phyloP scores from a whole-genome alignment of 2,888 invertebrate genomes.

The Proisotoma minuta region DNA sequence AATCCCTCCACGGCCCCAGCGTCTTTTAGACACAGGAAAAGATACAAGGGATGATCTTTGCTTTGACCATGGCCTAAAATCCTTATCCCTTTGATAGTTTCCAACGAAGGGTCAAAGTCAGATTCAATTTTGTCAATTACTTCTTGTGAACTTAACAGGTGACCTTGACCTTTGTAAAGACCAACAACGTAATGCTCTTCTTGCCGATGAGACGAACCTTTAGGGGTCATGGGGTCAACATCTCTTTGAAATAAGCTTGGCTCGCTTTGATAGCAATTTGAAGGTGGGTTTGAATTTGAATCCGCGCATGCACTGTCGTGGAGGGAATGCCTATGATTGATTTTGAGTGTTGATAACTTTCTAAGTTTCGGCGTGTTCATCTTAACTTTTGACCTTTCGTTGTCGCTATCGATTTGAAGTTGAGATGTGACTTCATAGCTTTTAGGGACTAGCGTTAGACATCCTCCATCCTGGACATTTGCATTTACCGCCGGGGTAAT shows the following conservation, averaged over 20 bases:
- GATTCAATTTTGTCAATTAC: constrained; percentile 51
- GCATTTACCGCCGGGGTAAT: constrained; percentile 47
- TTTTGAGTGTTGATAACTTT: no score
- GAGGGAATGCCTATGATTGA: no score
- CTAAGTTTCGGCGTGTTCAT: background rate
- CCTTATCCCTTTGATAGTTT: constrained; percentile 50
- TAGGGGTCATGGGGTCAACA: no score
- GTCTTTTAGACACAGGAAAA: constrained; percentile 50
- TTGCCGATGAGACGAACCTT: no score
- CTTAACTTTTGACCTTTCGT: background rate
- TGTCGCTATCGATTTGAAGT: constrained; percentile 15
- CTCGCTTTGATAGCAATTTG: background rate
- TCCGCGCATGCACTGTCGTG: no score
- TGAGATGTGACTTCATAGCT: constrained; percentile 42
- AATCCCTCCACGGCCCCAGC: constrained; percentile 48
- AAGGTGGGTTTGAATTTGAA: no score
- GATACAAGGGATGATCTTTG: no score
- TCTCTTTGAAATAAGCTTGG: no score
- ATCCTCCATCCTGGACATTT: constrained; percentile 33
- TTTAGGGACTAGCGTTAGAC: constrained; percentile 39
- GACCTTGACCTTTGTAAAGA: no score
- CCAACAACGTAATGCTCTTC: no score
- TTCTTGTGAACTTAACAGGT: constrained; percentile 50
- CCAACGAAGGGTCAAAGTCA: constrained; percentile 49
- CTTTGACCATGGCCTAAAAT: constrained; percentile 46